phyloP scores from a whole-genome alignment of 2,888 invertebrate species.

The Argyra leucocephala region DNA sequence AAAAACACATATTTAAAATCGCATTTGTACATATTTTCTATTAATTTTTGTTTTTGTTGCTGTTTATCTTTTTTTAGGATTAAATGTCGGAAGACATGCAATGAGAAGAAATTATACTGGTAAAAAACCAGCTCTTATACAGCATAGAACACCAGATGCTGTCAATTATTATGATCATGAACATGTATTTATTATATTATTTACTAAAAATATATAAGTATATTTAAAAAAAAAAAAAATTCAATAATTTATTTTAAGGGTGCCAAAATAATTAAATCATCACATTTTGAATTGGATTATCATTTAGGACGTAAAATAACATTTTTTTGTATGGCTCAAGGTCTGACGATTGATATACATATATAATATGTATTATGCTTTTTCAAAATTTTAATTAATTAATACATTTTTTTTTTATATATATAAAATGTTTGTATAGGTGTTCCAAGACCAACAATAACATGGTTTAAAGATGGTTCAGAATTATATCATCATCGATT shows the following conservation, averaged over 20 bases:
- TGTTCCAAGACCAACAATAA: conserved; percentile 76
- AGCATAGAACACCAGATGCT: conserved; percentile 79
- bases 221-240: not conserved
- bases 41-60: conserved; percentile 11
- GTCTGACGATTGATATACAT: conserved; percentile 42
- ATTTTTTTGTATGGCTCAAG: conserved; percentile 83
- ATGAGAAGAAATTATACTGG: conserved; percentile 41
- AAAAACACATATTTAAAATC: not conserved
- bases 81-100: conserved; percentile 38
- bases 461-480: conserved; percentile 93
- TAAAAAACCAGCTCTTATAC: conserved; percentile 41
- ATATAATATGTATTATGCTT: too few species aligned
- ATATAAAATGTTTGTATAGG: conserved; percentile 32
- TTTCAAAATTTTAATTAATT: conserved; percentile 4
- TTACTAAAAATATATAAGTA: too few species aligned
- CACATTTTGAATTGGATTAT: conserved; percentile 88
- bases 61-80: too few species aligned
- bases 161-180: conserved; percentile 85
- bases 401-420: not conserved
- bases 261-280: conserved; percentile 77
- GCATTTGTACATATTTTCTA: not conserved
- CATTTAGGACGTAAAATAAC: conserved; percentile 88
- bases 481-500: conserved; percentile 85
- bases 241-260: conserved; percentile 51
- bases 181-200: conserved; percentile 51